Base-by-base conservation (phyloP, 1,140 invertebrate genomes). In the Sarcophaga peregrina region DNA sequence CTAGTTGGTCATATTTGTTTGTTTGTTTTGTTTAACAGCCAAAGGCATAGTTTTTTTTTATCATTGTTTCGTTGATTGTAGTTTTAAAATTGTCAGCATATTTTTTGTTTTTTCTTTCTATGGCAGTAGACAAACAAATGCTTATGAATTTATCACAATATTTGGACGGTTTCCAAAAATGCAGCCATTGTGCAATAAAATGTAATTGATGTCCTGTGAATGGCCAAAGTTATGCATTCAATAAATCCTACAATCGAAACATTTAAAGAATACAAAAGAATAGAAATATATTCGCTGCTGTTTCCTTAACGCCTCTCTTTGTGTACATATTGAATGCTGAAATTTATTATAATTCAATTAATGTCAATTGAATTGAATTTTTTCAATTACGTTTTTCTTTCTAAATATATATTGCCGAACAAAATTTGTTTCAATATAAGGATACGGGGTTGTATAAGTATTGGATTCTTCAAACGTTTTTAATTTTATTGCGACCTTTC, bases 141-240 rank as follows among this genome's bases (percentile, higher is more conserved):
- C 8, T 68, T 68, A 68, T 68, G 62, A 17, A n/a, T 68, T 68
- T 68, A 68, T 68, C 62, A 68, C 62, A 68, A 68, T 20, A 68
- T 68, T 68, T 68, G 62, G 62, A 68, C 17, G 10, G 0, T 68
- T 20, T 68, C 62, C 62, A 68, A 68, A 68, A 3, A 68, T 7
- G 17, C n/a, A n/a, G 17, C 15, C 62, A 58, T 13, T 58, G 3
- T 58, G 15, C 13, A 58, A 58, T 58, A 13, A 13, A 20, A 68
- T 68, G 9, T 68, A 68, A 68, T 68, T 25, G 17, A 25, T 68
- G 62, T 20, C 17, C 15, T 68, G 58, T 68, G 58, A 68, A 68
- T 68, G 8, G n/a, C 17, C 3, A 25, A 15, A 68, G 62, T 17
- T 37, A 68, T 68, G 17, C 8, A 20, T 20, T 20, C 62, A 68